Base-by-base conservation (phyloP, 1,140 invertebrate genomes). In the Cydia pomonella region DNA sequence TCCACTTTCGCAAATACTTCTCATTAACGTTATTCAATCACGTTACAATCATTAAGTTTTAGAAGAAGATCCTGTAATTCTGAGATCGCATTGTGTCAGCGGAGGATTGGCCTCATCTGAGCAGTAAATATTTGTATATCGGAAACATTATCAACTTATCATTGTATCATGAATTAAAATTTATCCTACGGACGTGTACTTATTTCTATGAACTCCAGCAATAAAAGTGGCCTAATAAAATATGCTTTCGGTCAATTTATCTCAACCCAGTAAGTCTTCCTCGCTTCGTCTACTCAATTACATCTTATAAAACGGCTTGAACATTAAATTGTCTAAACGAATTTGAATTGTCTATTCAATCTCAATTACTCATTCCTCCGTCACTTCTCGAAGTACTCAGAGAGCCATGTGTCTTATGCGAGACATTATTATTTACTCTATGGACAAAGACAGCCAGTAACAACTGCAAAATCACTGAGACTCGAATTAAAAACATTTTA, bases 351-450 rank as follows among this genome's bases (percentile, higher is more conserved):
- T 69, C 64, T 69, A 38, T 69, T 69, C 64, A 69, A 79, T 79
- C 76, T 77, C 79, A 87, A 87, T 88, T 83, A 86, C 80, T 87
- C 80, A 87, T 84, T 81, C 84, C 81, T 85, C 84, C 83, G 77
- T 80, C 78, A 69, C 76, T 80, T 81, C 82, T 75, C 62, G 47
- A 75, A 69, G 72, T 62, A 53, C 73, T 73, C 74, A 66, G 83
- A 84, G 85, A 87, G 82, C 69, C 81, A 84, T 87, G 80, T 73
- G 73, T 88, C 83, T 85, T 79, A 64, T 53, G 38, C 73, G 77
- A 76, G 82, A 83, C 82, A 75, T 50, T 80, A 80, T 82, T 81
- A 85, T 84, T 87, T 85, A 88, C 84, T 79, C 78, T 33, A 73
- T 33, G 75, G 83, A 80, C 81, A 80, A 73, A 77, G 82, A 84